A percentile compares a stretch with the other conserved stretches of the same genome.
Conservation (phyloP, 2,888 invertebrate genomes). For the Pyrrhia umbra region DNA sequence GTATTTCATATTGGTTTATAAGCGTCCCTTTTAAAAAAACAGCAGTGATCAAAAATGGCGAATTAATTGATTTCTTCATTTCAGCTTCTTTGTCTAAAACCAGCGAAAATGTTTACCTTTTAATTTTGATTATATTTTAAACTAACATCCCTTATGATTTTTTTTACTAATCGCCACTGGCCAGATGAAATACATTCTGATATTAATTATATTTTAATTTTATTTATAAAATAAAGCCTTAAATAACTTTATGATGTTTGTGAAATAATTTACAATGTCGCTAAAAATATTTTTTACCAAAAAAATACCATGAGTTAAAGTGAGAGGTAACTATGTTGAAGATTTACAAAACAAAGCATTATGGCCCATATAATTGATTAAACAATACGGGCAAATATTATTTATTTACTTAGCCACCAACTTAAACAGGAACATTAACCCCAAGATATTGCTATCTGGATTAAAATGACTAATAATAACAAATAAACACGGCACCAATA, state of each 20-base stretch:
- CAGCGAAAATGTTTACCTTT: no score
- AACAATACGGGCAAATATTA: conserved; percentile 59
- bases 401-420: conserved; percentile 63
- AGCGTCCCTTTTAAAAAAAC: no score
- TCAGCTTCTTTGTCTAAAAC: no score
- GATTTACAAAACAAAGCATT: conserved; percentile 60
- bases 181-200: neutral
- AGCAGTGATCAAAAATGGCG: no score
- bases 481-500: conserved; percentile 72
- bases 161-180: neutral
- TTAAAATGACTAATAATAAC: conserved; percentile 75
- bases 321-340: conserved; percentile 28
- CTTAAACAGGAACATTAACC: conserved; percentile 63
- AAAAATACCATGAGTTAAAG: conserved; percentile 26
- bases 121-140: neutral
- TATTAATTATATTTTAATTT: neutral
- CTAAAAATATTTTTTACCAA: conserved; percentile 42
- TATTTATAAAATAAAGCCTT: conserved; percentile 7
- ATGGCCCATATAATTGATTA: conserved; percentile 54
- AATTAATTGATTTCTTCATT: no score
- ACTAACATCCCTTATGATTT: neutral
- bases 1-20: no score
- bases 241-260: neutral
- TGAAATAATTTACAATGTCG: conserved; percentile 1
- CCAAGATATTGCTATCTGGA: conserved; percentile 66